Evolutionary conservation across 2,888 invertebrate genomes (phyloP).

Genomic region (Drosophila macrospina): DNA sequence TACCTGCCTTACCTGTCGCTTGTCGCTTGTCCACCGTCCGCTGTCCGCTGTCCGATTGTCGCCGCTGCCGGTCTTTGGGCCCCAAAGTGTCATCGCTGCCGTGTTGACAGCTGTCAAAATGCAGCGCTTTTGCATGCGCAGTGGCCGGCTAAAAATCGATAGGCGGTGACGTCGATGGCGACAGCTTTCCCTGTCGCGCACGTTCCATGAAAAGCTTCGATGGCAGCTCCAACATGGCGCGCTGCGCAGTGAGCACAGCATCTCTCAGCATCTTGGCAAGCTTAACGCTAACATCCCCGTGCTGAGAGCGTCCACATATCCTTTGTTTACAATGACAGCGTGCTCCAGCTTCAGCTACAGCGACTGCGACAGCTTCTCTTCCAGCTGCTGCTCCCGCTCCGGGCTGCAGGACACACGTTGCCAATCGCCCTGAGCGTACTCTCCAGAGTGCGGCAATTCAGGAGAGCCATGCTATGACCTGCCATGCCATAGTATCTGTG

Average conservation of each 20-base stretch:
- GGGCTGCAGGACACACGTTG: slow-evolving; percentile 69
- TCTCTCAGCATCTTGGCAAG: slow-evolving; percentile 29
- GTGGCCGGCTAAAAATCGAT: slow-evolving; percentile 66
- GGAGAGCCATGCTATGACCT: slow-evolving; percentile 62
- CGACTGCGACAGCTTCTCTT: slow-evolving; percentile 29
- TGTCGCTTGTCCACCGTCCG: not conserved
- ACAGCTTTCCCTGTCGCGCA: slow-evolving; percentile 51
- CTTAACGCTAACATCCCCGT: slow-evolving; percentile 37
- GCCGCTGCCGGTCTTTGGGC: slow-evolving; percentile 45
- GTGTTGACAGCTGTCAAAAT: slow-evolving; percentile 80
- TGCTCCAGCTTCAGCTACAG: slow-evolving; percentile 34
- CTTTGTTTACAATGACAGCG: slow-evolving; percentile 76
- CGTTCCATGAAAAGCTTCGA: slow-evolving; percentile 48
- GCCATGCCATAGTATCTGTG: slow-evolving; percentile 13
- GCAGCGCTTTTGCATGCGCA: slow-evolving; percentile 70
- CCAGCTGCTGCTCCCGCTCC: slow-evolving; percentile 40
- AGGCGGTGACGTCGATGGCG: slow-evolving; percentile 56
- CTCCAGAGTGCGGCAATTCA: slow-evolving; percentile 57
- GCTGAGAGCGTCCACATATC: slow-evolving; percentile 56
- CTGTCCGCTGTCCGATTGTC: slow-evolving; percentile 19
- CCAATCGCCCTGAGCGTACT: slow-evolving; percentile 66
- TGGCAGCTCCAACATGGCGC: slow-evolving; percentile 21
- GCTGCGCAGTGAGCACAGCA: slow-evolving; percentile 56
- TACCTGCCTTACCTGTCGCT: slow-evolving; percentile 50
- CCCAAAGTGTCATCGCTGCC: slow-evolving; percentile 64